A percentile compares a stretch with the other conserved stretches of the same genome.
These are phyloP conservation scores for Marasmarcha lunaedactyla DNA, from an alignment of 2,888 invertebrate species.

Conservation along the genomic window DNA sequence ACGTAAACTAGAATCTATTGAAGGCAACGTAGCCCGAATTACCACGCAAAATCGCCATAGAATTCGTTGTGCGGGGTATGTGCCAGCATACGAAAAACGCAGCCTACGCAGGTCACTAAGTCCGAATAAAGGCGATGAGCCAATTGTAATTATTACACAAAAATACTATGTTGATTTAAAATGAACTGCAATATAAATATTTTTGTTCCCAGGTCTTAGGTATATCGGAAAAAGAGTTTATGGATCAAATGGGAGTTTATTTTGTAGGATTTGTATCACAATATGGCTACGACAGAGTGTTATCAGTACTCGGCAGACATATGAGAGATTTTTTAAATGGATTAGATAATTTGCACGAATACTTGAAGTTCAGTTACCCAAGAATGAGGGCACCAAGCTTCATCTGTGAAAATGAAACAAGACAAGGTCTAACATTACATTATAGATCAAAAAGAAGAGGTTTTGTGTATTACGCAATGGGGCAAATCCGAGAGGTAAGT, in stretches of 20 bases:
- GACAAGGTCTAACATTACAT: constrained; percentile 92
- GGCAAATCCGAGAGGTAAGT: constrained; percentile 87
- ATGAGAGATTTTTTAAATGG: constrained; percentile 97
- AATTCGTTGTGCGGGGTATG: too few relatives aligned
- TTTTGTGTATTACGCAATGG: constrained; percentile 97
- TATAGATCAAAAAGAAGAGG: constrained; percentile 93
- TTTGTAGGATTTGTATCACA: constrained; percentile 95
- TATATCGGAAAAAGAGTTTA: constrained; percentile 89
- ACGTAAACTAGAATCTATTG: too few relatives aligned
- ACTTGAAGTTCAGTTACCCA: constrained; percentile 95
- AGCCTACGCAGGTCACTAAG: too few relatives aligned
- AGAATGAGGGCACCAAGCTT: constrained; percentile 93
- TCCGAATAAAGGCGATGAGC: too few relatives aligned
- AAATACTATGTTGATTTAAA: too few relatives aligned
- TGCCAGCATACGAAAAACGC: too few relatives aligned
- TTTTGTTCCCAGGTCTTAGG: constrained; percentile 76
- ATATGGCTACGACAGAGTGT: constrained; percentile 93
- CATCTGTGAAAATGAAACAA: constrained; percentile 95
- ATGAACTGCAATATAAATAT: too few relatives aligned
- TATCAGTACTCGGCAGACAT: constrained; percentile 91
- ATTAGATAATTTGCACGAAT: constrained; percentile 96
- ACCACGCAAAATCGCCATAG: too few relatives aligned
- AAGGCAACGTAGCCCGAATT: too few relatives aligned
- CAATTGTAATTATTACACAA: too few relatives aligned
- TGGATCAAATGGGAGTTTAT: constrained; percentile 94